Evolutionary conservation across 2,888 invertebrate species (phyloP).

Genomic region (Cenopis cana): DNA sequence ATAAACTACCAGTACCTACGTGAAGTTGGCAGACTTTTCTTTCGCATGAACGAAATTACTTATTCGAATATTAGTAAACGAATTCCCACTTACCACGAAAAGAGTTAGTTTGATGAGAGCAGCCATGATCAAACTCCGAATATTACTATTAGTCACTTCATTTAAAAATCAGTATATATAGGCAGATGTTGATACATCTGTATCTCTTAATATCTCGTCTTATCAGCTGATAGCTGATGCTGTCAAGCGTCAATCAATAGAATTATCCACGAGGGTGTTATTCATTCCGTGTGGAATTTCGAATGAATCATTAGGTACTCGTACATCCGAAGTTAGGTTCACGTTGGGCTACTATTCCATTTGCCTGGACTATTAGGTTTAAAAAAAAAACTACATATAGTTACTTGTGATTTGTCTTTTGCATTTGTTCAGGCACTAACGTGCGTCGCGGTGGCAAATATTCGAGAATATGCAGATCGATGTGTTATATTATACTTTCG

Average conservation of each 20-base stretch:
- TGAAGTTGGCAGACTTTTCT: no score
- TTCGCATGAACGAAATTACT: no score
- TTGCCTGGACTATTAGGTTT: background rate
- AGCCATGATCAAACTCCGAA: constrained; percentile 21
- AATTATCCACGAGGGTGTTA: background rate
- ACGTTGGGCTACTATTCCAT: background rate
- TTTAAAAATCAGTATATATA: background rate
- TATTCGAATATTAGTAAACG: no score
- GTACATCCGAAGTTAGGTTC: background rate
- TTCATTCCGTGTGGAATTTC: background rate
- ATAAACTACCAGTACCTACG: no score
- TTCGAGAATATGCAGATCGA: no score
- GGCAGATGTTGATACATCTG: constrained; percentile 9
- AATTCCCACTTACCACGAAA: constrained; percentile 22
- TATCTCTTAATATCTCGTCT: constrained; percentile 14
- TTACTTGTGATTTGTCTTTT: background rate
- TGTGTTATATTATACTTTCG: no score
- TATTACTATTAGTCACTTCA: constrained; percentile 5
- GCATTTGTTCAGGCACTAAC: no score
- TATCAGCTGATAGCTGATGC: constrained; percentile 27
- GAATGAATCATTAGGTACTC: background rate
- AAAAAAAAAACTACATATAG: background rate
- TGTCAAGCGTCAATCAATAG: background rate
- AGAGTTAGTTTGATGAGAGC: constrained; percentile 28
- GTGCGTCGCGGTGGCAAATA: no score